Base-by-base conservation (phyloP, 2,888 invertebrate genomes). In the Coenonympha glycerion region DNA sequence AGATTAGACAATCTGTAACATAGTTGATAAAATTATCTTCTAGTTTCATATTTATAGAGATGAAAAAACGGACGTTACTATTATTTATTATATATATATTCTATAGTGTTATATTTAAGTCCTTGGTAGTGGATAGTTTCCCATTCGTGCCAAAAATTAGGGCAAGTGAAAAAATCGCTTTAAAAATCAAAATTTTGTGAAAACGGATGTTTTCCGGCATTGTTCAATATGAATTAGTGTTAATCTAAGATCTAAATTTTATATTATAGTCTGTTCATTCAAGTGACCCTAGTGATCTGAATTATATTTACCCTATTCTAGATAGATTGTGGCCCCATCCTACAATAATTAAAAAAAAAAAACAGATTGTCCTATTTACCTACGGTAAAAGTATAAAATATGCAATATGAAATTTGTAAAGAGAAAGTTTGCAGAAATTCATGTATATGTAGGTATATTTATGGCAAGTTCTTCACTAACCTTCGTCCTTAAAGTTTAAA, bases 161-260 rank as follows among this genome's bases (percentile, higher is more conserved):
- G 42, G 42, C 42, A 21, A 15, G 31, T 44, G 19, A 39, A 44
- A 15, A 22, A 44, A 44, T 44, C 44, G 33, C 44, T 44, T 44
- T 44, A 44, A 44, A 44, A 31, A 30, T 31, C 9, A 13, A 21
- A 24, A 24, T 9, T 39, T 39, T 39, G 39, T 28, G 28, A 41
- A 28, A 41, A 41, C 13, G 15, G 5, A 16, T 28, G 41, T 28
- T 28, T 8, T 26, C 11, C 9, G 28, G 6, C 41, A 11, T 18
- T n/a, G 9, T 18, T n/a, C 9, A 2, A 22, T 41, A 18, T 41
- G 18, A 28, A 41, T 18, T 41, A 41, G 41, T 18, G 41, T 41
- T 41, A 28, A 28, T 28, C 41, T 28, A 26, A 28, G 16, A 18
- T 13, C 26, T 9, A 13, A 37, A 37, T 22, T 18, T 40, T n/a